These are phyloP conservation scores for Tetranychus piercei DNA, from an alignment of 2,888 invertebrate species.

Conservation along the genomic window DNA sequence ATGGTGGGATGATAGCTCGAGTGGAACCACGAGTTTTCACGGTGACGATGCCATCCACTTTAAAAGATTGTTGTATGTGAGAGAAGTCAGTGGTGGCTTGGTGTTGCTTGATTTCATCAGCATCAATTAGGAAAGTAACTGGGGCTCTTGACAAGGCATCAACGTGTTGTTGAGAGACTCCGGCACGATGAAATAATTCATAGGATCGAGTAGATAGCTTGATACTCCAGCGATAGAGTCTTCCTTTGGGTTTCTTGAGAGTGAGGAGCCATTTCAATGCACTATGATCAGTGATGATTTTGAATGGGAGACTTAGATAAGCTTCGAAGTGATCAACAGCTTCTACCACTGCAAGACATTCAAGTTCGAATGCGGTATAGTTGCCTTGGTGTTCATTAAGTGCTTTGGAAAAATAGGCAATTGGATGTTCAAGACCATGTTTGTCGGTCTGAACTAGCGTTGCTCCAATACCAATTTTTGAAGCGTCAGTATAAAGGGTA, in stretches of 20 bases:
- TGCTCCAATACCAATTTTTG: not conserved
- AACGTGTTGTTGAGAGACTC: not conserved
- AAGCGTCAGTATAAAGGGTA: slow-evolving; percentile 14
- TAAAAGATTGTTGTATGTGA: not conserved
- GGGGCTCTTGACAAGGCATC: not conserved
- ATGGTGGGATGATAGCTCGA: not conserved
- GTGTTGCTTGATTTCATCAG: no score
- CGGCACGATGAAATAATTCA: not conserved
- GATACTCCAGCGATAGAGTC: not conserved
- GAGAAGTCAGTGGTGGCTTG: not conserved
- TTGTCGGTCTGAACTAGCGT: no score
- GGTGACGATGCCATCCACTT: not conserved
- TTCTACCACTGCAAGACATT: slow-evolving; percentile 11
- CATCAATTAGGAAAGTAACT: not conserved
- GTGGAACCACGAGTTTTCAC: not conserved
- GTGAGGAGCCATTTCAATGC: slow-evolving; percentile 5
- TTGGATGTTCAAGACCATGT: not conserved
- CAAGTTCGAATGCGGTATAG: slow-evolving; percentile 11
- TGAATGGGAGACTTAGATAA: slow-evolving; percentile 10
- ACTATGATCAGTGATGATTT: slow-evolving; percentile 11
- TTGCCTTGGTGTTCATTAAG: slow-evolving; percentile 2
- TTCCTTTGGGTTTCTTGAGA: not conserved
- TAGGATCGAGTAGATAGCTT: not conserved
- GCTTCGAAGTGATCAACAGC: slow-evolving; percentile 15
- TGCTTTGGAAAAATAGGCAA: not conserved